Evolutionary conservation across 2,797 vertebrate genomes (phyloP).

Genomic region (Pempheris klunzingeri): DNA sequence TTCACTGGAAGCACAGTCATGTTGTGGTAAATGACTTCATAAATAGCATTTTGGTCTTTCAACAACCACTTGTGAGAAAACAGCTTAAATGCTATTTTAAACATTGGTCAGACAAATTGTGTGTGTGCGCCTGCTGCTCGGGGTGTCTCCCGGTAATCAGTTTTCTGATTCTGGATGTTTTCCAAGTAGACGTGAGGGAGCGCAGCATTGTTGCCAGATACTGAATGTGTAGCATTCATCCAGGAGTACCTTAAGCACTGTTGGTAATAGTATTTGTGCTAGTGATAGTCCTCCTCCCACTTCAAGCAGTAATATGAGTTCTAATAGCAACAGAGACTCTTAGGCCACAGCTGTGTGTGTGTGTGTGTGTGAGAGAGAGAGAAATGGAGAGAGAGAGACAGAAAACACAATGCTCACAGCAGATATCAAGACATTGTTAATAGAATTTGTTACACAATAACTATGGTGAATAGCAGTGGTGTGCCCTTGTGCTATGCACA

Average conservation of each 20-base stretch:
- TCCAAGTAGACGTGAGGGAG: neutral
- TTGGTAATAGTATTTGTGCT: neutral
- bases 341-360: no score
- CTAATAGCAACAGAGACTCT: no score
- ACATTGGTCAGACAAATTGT: no score
- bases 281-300: no score
- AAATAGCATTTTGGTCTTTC: neutral
- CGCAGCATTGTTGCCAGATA: neutral
- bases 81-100: neutral
- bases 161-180: neutral
- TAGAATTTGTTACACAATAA: neutral
- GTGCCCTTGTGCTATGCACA: neutral
- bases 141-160: neutral
- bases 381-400: no score
- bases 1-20: conserved; percentile 5
- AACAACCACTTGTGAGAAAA: neutral
- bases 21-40: conserved; percentile 14
- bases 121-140: no score
- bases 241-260: neutral
- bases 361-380: no score
- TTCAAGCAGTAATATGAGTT: no score
- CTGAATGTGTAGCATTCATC: neutral
- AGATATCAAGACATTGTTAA: no score
- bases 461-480: neutral
- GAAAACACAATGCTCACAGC: no score